Evolutionary conservation across 2,888 invertebrate species (phyloP), one percentile per base, ranked within the genome.

Genomic region (Dynastes hyllus): DNA sequence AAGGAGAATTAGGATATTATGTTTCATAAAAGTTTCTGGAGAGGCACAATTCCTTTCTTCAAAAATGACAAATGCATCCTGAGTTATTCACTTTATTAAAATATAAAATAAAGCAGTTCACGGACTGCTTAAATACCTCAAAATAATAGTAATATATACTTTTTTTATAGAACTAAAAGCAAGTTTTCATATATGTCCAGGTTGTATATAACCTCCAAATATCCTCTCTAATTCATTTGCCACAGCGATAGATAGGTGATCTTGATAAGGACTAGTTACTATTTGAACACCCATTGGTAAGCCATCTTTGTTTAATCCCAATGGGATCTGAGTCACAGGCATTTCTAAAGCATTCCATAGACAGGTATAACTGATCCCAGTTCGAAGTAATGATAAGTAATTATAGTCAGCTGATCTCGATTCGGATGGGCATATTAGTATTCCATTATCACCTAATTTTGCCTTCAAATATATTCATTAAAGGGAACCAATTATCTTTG

Each of bases 241-340:
- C 1, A 98, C 94, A 5, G 97, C 96, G 73, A 98, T 88, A 83
- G 96, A 95, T 76, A 97, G 87, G 81, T 94, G 93, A 88, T 98
- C 98, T 85, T 96, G 94, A 86, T 95, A 92, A 80, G 94, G 92
- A 81, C 94, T 94, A 4, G 94, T 94, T 63, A 98, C 92, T 1
- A 97, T 94, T 90, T 98, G 98, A 77, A 98, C 90, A 29, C 98
- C 98, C 80, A 97, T 92, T 0, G 98, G 98, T 81, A 97, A 90
- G 1, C 97, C 96, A 84, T 95, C 93, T 71, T 91, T 91, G 82
- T 94, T 94, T 65, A 98, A 88, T 9, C 98, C 97, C 85, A 98
- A 90, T 1, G 98, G 98, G 77, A 96, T 92, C 78, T 95, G 94
- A 0, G 97, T 97, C 0, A 96, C 93, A 2, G 98, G 98, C 79